Evolutionary conservation across 2,888 invertebrate genomes (phyloP).

Genomic region (Lacanobia oleracea): DNA sequence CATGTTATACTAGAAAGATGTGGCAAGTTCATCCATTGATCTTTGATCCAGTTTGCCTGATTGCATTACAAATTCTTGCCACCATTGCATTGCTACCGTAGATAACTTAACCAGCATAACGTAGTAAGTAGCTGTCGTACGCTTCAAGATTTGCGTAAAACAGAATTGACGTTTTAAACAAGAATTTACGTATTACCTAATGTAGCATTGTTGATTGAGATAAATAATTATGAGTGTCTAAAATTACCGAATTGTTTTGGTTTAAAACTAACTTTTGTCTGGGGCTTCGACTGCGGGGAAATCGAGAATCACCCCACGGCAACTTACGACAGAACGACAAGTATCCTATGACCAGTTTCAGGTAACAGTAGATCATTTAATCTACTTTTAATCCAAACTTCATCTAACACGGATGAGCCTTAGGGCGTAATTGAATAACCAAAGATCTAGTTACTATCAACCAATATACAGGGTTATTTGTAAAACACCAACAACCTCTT

Average conservation of each 20-base stretch:
- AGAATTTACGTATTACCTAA: neutral
- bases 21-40: slow-evolving; percentile 38
- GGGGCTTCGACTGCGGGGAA: too few species aligned
- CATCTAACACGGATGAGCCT: too few species aligned
- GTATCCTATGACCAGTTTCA: too few species aligned
- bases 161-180: neutral
- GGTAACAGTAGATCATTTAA: too few species aligned
- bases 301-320: too few species aligned
- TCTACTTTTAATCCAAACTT: too few species aligned
- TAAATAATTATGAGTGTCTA: neutral
- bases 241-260: neutral
- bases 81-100: slow-evolving; percentile 18
- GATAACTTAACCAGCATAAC: slow-evolving; percentile 4
- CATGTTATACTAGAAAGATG: neutral
- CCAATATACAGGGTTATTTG: too few species aligned
- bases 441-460: too few species aligned
- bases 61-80: slow-evolving; percentile 12
- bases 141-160: slow-evolving; percentile 29
- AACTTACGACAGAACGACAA: too few species aligned
- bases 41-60: slow-evolving; percentile 33
- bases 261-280: too few species aligned
- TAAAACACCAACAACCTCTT: too few species aligned
- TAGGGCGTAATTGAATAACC: too few species aligned
- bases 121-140: slow-evolving; percentile 15
- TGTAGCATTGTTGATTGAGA: neutral